These are phyloP conservation scores for Tigriopus japonicus DNA, from an alignment of 1,140 invertebrate species.

Conservation along the genomic window DNA sequence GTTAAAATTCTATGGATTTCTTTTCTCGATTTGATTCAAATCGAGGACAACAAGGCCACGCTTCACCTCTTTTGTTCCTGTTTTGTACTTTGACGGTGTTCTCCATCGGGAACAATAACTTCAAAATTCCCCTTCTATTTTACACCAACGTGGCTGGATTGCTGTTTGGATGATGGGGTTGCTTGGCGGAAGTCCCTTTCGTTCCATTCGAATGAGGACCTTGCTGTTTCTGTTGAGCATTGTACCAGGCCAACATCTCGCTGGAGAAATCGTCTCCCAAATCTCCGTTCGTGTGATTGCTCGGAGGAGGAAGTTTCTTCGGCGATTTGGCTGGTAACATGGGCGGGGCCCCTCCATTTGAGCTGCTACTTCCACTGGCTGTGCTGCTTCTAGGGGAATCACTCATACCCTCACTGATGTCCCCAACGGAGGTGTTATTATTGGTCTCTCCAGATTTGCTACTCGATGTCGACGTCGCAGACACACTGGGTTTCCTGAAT, in stretches of 20 bases:
- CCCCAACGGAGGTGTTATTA: background rate
- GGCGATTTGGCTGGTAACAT: background rate
- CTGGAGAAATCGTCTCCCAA: slow-evolving; percentile 24
- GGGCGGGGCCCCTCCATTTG: background rate
- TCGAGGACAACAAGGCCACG: background rate
- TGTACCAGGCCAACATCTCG: slow-evolving; percentile 29
- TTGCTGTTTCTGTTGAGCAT: slow-evolving; percentile 20
- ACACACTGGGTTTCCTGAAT: slow-evolving; percentile 33
- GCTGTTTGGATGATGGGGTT: background rate
- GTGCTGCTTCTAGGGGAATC: background rate
- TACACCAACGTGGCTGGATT: slow-evolving; percentile 5
- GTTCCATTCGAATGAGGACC: background rate
- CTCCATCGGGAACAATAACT: background rate
- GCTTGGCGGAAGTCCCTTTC: background rate
- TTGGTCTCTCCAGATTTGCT: slow-evolving; percentile 1
- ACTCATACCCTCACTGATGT: background rate
- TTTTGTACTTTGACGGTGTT: background rate
- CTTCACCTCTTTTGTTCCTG: background rate
- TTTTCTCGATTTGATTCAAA: background rate
- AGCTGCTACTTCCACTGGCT: background rate
- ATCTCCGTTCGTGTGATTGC: background rate
- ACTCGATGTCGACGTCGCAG: slow-evolving; percentile 3
- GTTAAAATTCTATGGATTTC: background rate
- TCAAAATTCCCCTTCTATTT: background rate
- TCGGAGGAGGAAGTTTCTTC: background rate